These are phyloP conservation scores for Criorhina ranunculi DNA, from an alignment of 2,888 invertebrate genomes.

Conservation along the genomic window DNA sequence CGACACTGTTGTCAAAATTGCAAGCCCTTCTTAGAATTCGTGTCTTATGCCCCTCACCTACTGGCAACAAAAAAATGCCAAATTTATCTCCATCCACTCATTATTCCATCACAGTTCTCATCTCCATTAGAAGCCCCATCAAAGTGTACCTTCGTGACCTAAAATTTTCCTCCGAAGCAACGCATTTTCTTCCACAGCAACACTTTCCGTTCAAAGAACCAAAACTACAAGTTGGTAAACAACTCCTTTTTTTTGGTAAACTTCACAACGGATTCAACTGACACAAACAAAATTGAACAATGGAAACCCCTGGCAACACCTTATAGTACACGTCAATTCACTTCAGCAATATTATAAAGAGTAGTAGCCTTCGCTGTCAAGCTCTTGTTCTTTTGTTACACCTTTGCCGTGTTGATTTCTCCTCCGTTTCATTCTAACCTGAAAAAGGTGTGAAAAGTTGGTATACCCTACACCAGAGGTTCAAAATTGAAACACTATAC, in stretches of 20 bases:
- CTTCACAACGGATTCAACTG: too few species aligned
- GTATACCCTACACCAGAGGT: slow-evolving; percentile 20
- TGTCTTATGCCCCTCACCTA: too few species aligned
- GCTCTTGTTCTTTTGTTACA: neutral
- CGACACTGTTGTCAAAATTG: too few species aligned
- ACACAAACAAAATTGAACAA: neutral
- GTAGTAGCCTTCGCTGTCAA: slow-evolving; percentile 1
- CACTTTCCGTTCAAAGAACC: neutral
- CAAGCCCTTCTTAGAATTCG: too few species aligned
- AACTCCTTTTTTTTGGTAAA: neutral
- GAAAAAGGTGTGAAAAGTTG: slow-evolving; percentile 65
- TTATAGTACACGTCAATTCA: slow-evolving; percentile 9
- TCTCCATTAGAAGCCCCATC: too few species aligned
- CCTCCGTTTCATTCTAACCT: slow-evolving; percentile 7
- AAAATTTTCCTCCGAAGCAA: too few species aligned
- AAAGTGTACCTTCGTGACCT: too few species aligned
- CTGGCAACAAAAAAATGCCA: too few species aligned
- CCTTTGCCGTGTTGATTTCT: slow-evolving; percentile 23
- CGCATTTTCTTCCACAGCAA: too few species aligned
- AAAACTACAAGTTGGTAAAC: too few species aligned
- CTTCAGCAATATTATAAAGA: slow-evolving; percentile 3
- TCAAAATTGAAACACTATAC: slow-evolving; percentile 36
- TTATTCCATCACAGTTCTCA: too few species aligned
- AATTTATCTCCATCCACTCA: too few species aligned
- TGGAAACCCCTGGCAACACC: slow-evolving; percentile 34